Base-by-base conservation (phyloP, 2,113 vertebrate genomes). In the Tonatia bakeri region DNA sequence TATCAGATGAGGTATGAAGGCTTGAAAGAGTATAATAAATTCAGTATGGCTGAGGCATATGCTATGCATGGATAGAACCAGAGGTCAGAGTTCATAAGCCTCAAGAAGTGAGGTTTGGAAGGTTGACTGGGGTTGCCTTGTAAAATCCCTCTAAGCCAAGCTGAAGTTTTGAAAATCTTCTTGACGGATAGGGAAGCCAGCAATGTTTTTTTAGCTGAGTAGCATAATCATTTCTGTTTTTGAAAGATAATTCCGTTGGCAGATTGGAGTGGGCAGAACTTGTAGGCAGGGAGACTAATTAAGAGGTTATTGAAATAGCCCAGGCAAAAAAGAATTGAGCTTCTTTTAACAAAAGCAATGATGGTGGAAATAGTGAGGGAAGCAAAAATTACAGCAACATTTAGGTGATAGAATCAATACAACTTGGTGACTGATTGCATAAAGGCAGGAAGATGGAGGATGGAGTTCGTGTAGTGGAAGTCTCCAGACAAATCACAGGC, bases 261-360 rank as follows among this genome's bases (percentile, higher is more conserved):
- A 96, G 96, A 97, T 96, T 97, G 96, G 94, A 96, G 96, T 97
- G 94, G 96, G 96, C 26, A 92, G 95, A 94, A 88, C 80, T 94
- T 96, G 93, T 96, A 90, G 93, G 91, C 88, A 94, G 72, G 72
- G 85, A 96, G 88, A 96, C 97, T 90, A 96, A 96, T 97, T 97
- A 97, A 85, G 81, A 95, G 88, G 40, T 90, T 96, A 92, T 96
- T 94, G 70, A 97, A 97, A 97, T 96, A 97, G 81, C 72, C 97
- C 72, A 94, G 93, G 89, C 85, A 94, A 94, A 61, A 92, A 97
- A 94, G 47, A 65, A 94, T 89, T 90, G 81, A 88, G 95, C 64
- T 96, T 90, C 92, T 76, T 96, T 96, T 91, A 87, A 84, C 76
- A 38, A 92, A 93, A 56, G 50, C 85, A 95, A 7, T 65, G 31